These are phyloP conservation scores for Cryptocheilus praepositus DNA, from an alignment of 2,888 invertebrate genomes.

Conservation along the genomic window DNA sequence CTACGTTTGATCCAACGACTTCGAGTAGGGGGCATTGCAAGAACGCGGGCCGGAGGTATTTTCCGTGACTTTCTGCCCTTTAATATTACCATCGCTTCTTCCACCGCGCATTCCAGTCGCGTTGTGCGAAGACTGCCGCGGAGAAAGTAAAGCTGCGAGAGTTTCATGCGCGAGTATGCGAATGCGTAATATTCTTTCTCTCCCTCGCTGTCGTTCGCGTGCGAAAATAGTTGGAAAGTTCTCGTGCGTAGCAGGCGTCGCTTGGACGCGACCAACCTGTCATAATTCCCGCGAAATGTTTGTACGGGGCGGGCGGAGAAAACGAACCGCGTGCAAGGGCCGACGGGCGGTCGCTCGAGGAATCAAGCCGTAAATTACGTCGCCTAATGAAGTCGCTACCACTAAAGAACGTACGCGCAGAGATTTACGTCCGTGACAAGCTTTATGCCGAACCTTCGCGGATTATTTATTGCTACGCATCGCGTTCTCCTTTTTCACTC, in stretches of 20 bases:
- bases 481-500: not conserved
- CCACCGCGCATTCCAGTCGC: constrained; percentile 30
- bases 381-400: constrained; percentile 66
- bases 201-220: not conserved
- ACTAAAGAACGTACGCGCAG: constrained; percentile 49
- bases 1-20: too few relatives aligned
- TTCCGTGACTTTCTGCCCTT: constrained; percentile 41
- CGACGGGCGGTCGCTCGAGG: constrained; percentile 49
- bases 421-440: constrained; percentile 61
- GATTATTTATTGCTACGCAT: constrained; percentile 47
- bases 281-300: constrained; percentile 41
- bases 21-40: constrained; percentile 33
- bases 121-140: too few relatives aligned
- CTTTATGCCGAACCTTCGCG: constrained; percentile 42
- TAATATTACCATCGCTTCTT: constrained; percentile 27
- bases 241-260: constrained; percentile 5
- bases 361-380: constrained; percentile 63
- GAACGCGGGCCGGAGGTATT: constrained; percentile 37
- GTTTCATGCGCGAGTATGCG: too few relatives aligned
- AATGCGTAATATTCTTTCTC: too few relatives aligned
- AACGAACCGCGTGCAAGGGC: constrained; percentile 30
- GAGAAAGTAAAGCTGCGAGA: not conserved
- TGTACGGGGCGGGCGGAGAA: constrained; percentile 26
- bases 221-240: constrained; percentile 4
- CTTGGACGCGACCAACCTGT: constrained; percentile 20